A percentile compares a stretch with the other conserved stretches of the same genome.
These are phyloP conservation scores for Pyxicephalus adspersus DNA, from an alignment of 2,113 vertebrate genomes.

Conservation along the genomic window DNA sequence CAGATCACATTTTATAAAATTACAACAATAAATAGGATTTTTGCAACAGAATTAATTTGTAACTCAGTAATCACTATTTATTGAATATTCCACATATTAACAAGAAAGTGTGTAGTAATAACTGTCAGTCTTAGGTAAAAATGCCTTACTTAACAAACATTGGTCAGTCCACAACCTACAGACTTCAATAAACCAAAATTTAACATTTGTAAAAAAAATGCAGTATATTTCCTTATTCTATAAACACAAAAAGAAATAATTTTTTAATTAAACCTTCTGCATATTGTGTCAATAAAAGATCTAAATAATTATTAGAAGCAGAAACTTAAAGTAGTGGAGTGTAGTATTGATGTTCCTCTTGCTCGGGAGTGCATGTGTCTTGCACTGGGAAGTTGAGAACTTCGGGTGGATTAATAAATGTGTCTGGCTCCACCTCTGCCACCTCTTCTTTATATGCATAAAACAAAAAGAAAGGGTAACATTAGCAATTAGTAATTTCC, in stretches of 20 bases:
- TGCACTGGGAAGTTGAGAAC: not conserved
- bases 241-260: too few relatives aligned
- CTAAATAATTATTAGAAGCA: not conserved
- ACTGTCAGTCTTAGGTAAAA: not conserved
- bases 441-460: slow-evolving; percentile 2
- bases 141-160: not conserved
- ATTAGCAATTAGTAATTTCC: too few relatives aligned
- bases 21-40: too few relatives aligned
- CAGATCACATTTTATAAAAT: too few relatives aligned
- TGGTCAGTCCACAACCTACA: not conserved
- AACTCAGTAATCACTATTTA: not conserved
- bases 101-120: not conserved
- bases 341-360: slow-evolving; percentile 34
- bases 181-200: not conserved
- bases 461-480: not conserved
- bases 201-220: too few relatives aligned
- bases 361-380: not conserved
- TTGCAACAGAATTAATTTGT: too few relatives aligned
- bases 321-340: slow-evolving; percentile 36
- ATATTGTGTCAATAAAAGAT: not conserved
- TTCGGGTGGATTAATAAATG: not conserved
- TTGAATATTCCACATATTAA: not conserved
- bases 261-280: not conserved
- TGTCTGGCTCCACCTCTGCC: not conserved
- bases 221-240: too few relatives aligned